Conservation (phyloP, 2,888 invertebrate genomes). For the Carcina quercana region DNA sequence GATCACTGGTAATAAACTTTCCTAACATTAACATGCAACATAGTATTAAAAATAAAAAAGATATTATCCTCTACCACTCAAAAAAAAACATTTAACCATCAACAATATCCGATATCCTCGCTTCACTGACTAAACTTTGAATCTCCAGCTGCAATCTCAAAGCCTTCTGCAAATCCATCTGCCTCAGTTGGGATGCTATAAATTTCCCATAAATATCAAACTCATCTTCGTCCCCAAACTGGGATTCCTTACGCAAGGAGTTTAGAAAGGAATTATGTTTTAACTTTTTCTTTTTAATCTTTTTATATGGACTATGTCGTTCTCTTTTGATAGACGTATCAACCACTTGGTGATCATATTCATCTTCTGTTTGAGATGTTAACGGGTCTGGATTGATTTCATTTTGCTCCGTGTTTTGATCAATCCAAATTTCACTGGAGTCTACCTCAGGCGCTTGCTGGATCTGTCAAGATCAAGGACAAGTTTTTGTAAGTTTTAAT, state of each 20-base stretch:
- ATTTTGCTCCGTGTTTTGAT: conserved; percentile 30
- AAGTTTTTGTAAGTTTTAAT: too few species aligned
- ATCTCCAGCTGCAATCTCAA: conserved; percentile 42
- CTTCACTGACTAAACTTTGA: conserved; percentile 45
- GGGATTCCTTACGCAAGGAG: conserved; percentile 8
- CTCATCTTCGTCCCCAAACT: conserved; percentile 36
- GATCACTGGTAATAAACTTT: not conserved
- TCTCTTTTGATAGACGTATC: conserved; percentile 27
- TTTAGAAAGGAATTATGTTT: conserved; percentile 24
- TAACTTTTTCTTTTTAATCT: conserved; percentile 40
- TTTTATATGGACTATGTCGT: conserved; percentile 26
- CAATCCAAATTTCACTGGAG: conserved; percentile 45
- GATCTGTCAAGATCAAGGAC: too few species aligned
- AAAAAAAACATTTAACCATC: too few species aligned
- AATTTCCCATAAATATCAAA: conserved; percentile 55
- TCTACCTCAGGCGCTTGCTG: conserved; percentile 41
- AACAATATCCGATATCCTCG: conserved; percentile 28
- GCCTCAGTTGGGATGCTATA: conserved; percentile 45
- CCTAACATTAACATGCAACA: not conserved
- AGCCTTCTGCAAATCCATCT: conserved; percentile 41
- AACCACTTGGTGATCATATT: conserved; percentile 24
- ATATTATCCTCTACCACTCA: not conserved
- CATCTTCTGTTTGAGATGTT: conserved; percentile 34
- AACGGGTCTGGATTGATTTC: conserved; percentile 42
- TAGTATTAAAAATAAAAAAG: not conserved